Evolutionary conservation across 2,888 invertebrate genomes (phyloP), one percentile per base, ranked within the genome.

Genomic region (Dicroscelio sp.): DNA sequence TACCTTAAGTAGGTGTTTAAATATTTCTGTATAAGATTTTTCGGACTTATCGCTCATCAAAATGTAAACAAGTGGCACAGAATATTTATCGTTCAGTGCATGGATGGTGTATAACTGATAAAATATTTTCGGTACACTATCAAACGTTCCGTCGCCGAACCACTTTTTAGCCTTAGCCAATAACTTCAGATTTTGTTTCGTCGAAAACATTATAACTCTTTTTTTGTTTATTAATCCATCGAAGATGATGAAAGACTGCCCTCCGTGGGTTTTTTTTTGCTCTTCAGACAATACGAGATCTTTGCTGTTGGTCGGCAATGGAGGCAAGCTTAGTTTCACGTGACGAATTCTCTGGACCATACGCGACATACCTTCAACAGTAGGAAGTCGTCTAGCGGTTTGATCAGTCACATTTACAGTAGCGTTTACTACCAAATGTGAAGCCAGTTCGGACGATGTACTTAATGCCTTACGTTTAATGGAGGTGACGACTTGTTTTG

Each of bases 41-140:
- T 73, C 30, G 30, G 73, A 73, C 23, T 73, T 73, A n/a, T 73
- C 52, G 12, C 52, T 31, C 73, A 73, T 73, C 8, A 52, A 25
- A 31, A 73, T 31, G 52, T 31, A 52, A 73, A 73, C 6, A 23
- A 73, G 31, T 43, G 73, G 67, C 33, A 67, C 12, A 1, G 35
- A 12, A 12, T 20, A 27, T 6, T 73, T 43, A 55, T 55, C n/a
- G 25, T 30, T 14, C 14, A 73, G 8, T 14, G 52, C 73, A 23
- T 73, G 73, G 25, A 73, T 73, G 20, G 73, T 73, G 43, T 73
- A 73, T 25, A 73, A 30, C 52, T 73, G 73, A 43, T 23, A 73
- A 73, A 73, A 73, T 31, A 73, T 73, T 52, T 48, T 73, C 48
- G 73, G 73, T 12, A 30, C 73, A 4, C 30, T 6, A 31, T 71